phyloP scores from a whole-genome alignment of 2,888 invertebrate genomes.

The Ochlodes sylvanus region DNA sequence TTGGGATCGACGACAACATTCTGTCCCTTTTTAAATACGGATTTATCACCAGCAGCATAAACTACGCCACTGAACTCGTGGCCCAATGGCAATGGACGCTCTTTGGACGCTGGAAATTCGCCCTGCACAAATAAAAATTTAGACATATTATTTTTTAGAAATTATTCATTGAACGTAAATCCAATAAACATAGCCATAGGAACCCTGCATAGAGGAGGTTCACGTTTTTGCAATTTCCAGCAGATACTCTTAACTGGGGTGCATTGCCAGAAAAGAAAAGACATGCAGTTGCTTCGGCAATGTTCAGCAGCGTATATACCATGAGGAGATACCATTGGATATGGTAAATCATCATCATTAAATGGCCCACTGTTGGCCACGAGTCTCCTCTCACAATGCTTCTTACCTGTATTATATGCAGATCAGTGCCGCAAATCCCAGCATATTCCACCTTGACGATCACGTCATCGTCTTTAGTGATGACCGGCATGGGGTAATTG shows the following conservation, averaged over 20 bases:
- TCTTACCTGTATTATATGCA: conserved; percentile 88
- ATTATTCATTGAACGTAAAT: no score
- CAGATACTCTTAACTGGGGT: no score
- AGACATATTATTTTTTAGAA: no score
- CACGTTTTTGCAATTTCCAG: no score
- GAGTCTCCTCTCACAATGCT: not conserved
- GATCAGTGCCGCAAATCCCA: conserved; percentile 90
- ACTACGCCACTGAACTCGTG: conserved; percentile 89
- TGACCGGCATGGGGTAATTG: conserved; percentile 75
- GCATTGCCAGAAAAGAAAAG: no score
- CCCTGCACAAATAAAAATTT: conserved; percentile 74
- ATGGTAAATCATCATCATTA: no score
- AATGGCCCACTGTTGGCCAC: no score
- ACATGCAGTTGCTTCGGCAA: no score
- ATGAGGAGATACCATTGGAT: no score
- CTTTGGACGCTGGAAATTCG: conserved; percentile 86
- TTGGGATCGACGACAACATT: conserved; percentile 89
- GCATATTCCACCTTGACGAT: conserved; percentile 87
- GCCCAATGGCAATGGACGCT: conserved; percentile 84
- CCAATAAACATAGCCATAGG: no score
- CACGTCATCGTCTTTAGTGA: conserved; percentile 83
- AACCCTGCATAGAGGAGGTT: no score
- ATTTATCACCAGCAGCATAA: conserved; percentile 82
- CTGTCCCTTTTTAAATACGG: conserved; percentile 86
- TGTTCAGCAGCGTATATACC: no score